Evolutionary conservation across 2,888 invertebrate genomes (phyloP).

Genomic region (Eristalis pertinax): DNA sequence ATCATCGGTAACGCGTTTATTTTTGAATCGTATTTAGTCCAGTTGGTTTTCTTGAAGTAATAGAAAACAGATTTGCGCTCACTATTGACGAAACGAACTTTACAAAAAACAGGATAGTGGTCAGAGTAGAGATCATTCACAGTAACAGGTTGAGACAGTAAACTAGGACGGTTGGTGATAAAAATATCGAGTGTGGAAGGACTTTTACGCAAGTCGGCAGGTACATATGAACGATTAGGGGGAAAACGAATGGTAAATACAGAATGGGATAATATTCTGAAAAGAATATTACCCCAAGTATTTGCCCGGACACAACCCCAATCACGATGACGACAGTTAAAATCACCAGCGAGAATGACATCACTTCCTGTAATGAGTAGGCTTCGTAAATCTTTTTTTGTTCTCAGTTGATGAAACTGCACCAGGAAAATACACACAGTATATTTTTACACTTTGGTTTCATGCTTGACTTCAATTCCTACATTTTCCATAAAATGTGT

Average conservation of each 20-base stretch:
- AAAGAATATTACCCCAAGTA: neutral
- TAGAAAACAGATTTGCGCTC: neutral
- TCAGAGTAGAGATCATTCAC: too few species aligned
- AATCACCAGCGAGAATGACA: neutral
- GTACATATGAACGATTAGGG: neutral
- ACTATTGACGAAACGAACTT: neutral
- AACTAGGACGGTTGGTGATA: neutral
- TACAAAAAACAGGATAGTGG: neutral
- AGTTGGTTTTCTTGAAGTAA: conserved; percentile 5
- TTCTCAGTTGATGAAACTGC: neutral
- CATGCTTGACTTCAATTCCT: neutral
- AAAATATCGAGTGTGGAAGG: neutral
- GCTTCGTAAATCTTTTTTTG: neutral
- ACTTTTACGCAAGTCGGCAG: neutral
- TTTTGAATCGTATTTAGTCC: neutral
- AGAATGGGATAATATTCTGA: neutral
- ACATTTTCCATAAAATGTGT: neutral
- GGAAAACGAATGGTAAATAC: conserved; percentile 3
- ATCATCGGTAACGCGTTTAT: too few species aligned
- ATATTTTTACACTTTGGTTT: neutral
- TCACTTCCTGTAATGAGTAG: neutral
- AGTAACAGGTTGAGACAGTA: neutral
- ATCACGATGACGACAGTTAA: neutral
- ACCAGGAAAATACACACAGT: neutral
- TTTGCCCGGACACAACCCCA: neutral